phyloP scores from a whole-genome alignment of 2,888 invertebrate genomes.

The Erynnis tages region DNA sequence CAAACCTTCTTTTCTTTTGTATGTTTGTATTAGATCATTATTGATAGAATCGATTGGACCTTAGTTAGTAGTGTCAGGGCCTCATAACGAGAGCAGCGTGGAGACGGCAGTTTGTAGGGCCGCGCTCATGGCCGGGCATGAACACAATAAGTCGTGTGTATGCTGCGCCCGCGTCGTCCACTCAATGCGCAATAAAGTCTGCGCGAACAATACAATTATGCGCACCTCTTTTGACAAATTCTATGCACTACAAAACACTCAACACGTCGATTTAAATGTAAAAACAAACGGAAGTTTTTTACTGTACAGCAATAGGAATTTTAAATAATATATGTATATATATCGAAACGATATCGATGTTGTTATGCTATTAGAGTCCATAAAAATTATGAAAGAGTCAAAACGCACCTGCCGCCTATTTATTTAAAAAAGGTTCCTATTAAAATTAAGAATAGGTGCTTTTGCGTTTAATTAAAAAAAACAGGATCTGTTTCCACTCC shows the following conservation, averaged over 20 bases:
- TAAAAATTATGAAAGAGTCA: too few species aligned
- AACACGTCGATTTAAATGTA: neutral
- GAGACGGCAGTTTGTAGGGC: conserved; percentile 12
- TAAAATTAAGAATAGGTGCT: too few species aligned
- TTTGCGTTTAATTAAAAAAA: too few species aligned
- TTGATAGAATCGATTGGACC: neutral
- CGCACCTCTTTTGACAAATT: conserved; percentile 22
- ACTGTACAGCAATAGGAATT: neutral
- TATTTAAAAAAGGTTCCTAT: too few species aligned
- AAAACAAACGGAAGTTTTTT: neutral
- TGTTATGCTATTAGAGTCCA: too few species aligned
- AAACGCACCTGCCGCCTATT: too few species aligned
- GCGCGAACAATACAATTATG: conserved; percentile 19
- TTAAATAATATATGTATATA: too few species aligned
- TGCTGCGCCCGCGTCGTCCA: conserved; percentile 50
- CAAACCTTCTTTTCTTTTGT: conserved; percentile 1
- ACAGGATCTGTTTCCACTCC: too few species aligned
- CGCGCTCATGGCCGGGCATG: conserved; percentile 31
- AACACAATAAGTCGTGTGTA: conserved; percentile 65
- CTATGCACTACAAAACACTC: neutral
- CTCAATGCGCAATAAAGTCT: conserved; percentile 63
- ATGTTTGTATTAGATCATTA: neutral
- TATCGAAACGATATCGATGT: too few species aligned
- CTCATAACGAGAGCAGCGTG: conserved; percentile 6
- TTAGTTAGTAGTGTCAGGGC: conserved; percentile 11